These are phyloP conservation scores for Rhyzopertha dominica DNA, from an alignment of 1,140 invertebrate genomes.

Conservation along the genomic window DNA sequence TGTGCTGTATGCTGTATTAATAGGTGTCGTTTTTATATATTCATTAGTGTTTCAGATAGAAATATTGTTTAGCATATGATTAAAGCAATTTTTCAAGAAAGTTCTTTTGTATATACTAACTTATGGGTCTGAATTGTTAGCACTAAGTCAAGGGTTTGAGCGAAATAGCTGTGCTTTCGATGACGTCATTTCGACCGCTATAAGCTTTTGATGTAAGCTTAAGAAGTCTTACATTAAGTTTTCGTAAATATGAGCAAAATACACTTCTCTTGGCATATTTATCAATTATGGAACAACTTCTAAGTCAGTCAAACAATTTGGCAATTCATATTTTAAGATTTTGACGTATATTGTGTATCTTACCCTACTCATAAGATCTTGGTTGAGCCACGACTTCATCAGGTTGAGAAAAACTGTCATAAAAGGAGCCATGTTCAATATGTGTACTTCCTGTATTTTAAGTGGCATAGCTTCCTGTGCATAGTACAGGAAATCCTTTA, in stretches of 20 bases:
- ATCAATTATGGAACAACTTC: not conserved
- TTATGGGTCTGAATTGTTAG: too few relatives aligned
- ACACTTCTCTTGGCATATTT: not conserved
- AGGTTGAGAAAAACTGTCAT: constrained; percentile 55
- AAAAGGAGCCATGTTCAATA: constrained; percentile 57
- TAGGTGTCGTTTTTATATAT: too few relatives aligned
- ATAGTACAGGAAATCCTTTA: constrained; percentile 46
- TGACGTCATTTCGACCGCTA: too few relatives aligned
- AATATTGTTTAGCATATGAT: too few relatives aligned
- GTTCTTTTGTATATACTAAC: too few relatives aligned
- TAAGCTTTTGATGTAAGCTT: too few relatives aligned
- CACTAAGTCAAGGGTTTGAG: too few relatives aligned
- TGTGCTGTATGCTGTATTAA: too few relatives aligned
- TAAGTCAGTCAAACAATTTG: not conserved
- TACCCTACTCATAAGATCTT: constrained; percentile 56
- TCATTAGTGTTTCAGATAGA: too few relatives aligned
- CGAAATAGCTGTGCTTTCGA: too few relatives aligned
- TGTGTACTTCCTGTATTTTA: constrained; percentile 54
- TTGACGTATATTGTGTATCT: constrained; percentile 20
- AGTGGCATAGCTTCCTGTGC: constrained; percentile 53
- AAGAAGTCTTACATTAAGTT: too few relatives aligned
- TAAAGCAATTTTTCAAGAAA: too few relatives aligned
- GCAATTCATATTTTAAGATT: not conserved
- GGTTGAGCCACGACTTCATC: constrained; percentile 58
- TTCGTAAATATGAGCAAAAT: not conserved